phyloP scores from a whole-genome alignment of 1,140 invertebrate species.

The Pomphorhynchus laevis region DNA sequence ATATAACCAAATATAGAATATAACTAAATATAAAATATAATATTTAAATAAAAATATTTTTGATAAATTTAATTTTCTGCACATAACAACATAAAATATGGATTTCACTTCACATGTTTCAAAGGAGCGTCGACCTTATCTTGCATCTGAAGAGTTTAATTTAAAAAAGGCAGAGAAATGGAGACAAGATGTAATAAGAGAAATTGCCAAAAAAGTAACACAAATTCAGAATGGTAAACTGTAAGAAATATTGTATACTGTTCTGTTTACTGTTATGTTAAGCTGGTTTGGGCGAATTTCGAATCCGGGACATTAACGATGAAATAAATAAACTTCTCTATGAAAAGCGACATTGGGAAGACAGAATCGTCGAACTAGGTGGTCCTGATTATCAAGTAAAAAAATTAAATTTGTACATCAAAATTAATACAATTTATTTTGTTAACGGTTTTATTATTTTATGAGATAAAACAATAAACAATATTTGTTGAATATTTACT shows the following conservation, averaged over 20 bases:
- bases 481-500: neutral
- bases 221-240: constrained; percentile 64
- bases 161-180: constrained; percentile 62
- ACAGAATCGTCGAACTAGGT: constrained; percentile 61
- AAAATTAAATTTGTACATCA: constrained; percentile 1
- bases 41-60: neutral
- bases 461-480: neutral
- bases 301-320: constrained; percentile 83
- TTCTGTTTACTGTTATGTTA: constrained; percentile 7
- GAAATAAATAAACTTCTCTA: constrained; percentile 88
- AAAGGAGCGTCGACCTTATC: constrained; percentile 44
- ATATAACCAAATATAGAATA: constrained; percentile 14
- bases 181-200: constrained; percentile 66
- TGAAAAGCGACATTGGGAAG: constrained; percentile 77
- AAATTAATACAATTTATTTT: neutral
- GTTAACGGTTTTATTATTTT: constrained; percentile 4
- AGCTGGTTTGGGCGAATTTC: constrained; percentile 84
- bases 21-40: neutral
- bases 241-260: neutral
- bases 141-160: constrained; percentile 62
- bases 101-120: neutral
- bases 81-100: neutral
- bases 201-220: constrained; percentile 88
- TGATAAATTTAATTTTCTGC: constrained; percentile 1
- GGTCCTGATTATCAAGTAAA: constrained; percentile 45